Percentiles rank a stretch among this genome's conserved stretches.
Evolutionary conservation across 2,888 invertebrate species (phyloP).

Genomic region (Nipponacmea schrenckii): DNA sequence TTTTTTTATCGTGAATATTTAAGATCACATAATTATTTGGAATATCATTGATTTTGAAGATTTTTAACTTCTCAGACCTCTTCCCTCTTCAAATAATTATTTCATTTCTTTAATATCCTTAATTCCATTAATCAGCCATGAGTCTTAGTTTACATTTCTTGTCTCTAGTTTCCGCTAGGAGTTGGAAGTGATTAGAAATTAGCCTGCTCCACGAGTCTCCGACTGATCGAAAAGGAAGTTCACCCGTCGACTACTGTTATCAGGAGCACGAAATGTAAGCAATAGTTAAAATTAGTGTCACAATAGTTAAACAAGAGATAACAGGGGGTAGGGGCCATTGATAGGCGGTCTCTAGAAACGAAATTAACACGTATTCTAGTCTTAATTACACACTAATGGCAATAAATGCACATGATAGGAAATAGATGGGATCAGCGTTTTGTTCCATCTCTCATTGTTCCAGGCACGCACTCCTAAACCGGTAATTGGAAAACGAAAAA

Average conservation of each 20-base stretch:
- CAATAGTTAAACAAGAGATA: slow-evolving; percentile 15
- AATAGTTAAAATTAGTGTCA: slow-evolving; percentile 18
- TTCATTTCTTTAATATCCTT: slow-evolving; percentile 20
- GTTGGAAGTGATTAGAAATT: slow-evolving; percentile 16
- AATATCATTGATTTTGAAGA: neutral
- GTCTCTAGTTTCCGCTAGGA: slow-evolving; percentile 14
- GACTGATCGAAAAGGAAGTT: slow-evolving; percentile 5
- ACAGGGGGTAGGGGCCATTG: slow-evolving; percentile 13
- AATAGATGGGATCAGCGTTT: slow-evolving; percentile 11
- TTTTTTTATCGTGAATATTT: neutral
- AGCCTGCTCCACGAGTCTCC: slow-evolving; percentile 1
- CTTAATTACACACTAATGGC: slow-evolving; percentile 19
- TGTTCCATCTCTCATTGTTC: neutral
- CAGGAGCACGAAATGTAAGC: slow-evolving; percentile 17
- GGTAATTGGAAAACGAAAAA: slow-evolving; percentile 4
- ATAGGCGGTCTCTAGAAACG: slow-evolving; percentile 9
- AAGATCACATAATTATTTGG: neutral
- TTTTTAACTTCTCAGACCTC: neutral
- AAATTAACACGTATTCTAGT: slow-evolving; percentile 14
- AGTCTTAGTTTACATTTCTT: slow-evolving; percentile 17
- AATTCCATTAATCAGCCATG: slow-evolving; percentile 18
- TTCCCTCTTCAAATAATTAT: slow-evolving; percentile 17
- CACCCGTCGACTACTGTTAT: slow-evolving; percentile 4
- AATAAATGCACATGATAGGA: slow-evolving; percentile 15
- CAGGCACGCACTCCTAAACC: neutral